Conservation (phyloP, 2,113 vertebrate species). For the Tiliqua scincoides region DNA sequence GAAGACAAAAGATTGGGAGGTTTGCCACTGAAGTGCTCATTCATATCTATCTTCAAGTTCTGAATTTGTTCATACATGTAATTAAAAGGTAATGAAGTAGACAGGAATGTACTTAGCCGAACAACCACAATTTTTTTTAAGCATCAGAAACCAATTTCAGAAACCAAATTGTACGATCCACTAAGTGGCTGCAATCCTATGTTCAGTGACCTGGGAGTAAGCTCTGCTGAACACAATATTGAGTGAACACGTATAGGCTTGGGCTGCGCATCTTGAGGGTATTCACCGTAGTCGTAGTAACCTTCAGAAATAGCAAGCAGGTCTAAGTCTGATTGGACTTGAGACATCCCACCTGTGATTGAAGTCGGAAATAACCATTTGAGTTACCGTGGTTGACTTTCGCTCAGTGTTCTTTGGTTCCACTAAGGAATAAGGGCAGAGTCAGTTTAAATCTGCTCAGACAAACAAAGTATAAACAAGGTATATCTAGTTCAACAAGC, state of each 20-base stretch:
- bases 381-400: background rate
- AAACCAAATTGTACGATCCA: background rate
- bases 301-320: background rate
- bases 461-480: background rate
- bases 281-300: background rate
- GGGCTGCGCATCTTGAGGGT: background rate
- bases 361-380: background rate
- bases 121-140: background rate
- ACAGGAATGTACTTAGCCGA: background rate
- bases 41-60: background rate
- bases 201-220: background rate
- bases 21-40: background rate
- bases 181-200: background rate
- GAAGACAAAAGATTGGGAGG: background rate
- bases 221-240: background rate
- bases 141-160: background rate
- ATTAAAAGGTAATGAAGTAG: slow-evolving; percentile 14
- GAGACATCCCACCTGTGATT: background rate
- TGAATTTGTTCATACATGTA: slow-evolving; percentile 12
- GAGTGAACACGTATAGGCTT: background rate
- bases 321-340: background rate
- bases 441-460: background rate
- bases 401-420: background rate
- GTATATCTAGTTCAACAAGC: background rate
- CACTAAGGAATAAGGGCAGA: background rate